phyloP scores from a whole-genome alignment of 2,797 vertebrate genomes.

The Lepilemur septentrionalis region DNA sequence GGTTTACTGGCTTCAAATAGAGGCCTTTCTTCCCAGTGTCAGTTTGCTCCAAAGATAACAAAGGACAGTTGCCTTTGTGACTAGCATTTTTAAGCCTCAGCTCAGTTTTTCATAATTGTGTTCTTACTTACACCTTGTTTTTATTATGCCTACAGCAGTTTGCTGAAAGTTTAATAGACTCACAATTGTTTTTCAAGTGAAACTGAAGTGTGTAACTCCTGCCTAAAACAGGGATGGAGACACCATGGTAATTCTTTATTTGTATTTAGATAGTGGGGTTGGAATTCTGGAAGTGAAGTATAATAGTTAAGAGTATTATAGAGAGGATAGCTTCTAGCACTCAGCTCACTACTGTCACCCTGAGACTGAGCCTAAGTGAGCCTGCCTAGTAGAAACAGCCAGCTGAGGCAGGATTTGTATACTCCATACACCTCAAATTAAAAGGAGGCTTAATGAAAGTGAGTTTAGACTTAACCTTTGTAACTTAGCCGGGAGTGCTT shows the following conservation, averaged over 20 bases:
- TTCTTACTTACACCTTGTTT: conserved; percentile 24
- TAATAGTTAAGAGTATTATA: not conserved
- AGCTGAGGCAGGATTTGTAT: not conserved
- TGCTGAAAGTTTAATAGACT: not conserved
- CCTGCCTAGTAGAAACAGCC: not conserved
- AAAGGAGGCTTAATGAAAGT: not conserved
- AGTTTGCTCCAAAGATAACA: not conserved
- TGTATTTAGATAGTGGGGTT: not conserved
- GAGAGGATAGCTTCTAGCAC: not conserved
- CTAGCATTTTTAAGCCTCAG: not conserved
- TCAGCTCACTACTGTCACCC: not conserved
- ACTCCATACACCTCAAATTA: not conserved
- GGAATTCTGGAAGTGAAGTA: not conserved
- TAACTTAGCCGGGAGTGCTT: not conserved
- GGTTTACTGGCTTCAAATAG: not conserved
- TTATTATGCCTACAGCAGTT: not conserved
- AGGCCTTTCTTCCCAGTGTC: not conserved
- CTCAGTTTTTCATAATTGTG: not conserved
- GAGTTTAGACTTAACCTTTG: not conserved
- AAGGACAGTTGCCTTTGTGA: not conserved
- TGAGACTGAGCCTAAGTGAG: not conserved
- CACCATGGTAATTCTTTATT: not conserved
- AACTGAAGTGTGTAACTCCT: not conserved
- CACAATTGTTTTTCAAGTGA: not conserved
- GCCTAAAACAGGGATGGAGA: not conserved